Conservation (phyloP, 2,888 invertebrate species). For the Sinelater perroti region DNA sequence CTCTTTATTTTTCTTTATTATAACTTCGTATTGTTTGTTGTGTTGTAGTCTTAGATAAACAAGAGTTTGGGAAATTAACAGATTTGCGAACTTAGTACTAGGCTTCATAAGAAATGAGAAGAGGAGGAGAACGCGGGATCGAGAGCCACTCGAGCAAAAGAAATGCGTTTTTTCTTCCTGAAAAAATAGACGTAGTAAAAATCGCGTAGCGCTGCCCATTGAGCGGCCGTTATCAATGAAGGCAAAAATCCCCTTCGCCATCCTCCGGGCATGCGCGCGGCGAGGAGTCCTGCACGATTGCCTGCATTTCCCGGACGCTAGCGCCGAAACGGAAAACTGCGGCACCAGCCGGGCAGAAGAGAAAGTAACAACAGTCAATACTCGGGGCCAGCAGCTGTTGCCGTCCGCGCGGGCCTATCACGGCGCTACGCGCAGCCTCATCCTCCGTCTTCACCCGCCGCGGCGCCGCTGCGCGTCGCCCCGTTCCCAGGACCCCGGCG, state of each 20-base stretch:
- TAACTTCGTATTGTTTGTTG: too few relatives aligned
- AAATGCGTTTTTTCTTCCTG: too few relatives aligned
- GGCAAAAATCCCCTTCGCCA: conserved; percentile 1
- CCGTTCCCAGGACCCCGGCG: neutral
- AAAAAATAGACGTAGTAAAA: neutral
- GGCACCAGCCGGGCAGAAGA: conserved; percentile 29
- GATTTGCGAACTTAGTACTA: too few relatives aligned
- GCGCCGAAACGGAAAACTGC: conserved; percentile 30
- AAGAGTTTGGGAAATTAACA: too few relatives aligned
- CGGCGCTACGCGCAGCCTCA: conserved; percentile 20
- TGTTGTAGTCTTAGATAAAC: too few relatives aligned
- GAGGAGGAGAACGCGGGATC: too few relatives aligned
- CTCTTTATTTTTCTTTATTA: too few relatives aligned
- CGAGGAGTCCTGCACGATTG: conserved; percentile 22
- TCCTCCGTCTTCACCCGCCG: neutral
- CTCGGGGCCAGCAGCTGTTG: conserved; percentile 35
- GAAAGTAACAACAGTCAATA: conserved; percentile 37
- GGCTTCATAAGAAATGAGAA: too few relatives aligned
- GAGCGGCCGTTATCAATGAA: conserved; percentile 12
- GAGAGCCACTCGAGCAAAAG: too few relatives aligned
- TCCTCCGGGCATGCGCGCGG: neutral
- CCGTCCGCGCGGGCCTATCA: conserved; percentile 12
- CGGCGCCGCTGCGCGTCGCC: neutral
- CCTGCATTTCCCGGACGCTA: conserved; percentile 25
- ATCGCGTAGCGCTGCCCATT: too few relatives aligned